Conservation (phyloP, 2,113 vertebrate genomes). For the Callithrix jacchus region DNA sequence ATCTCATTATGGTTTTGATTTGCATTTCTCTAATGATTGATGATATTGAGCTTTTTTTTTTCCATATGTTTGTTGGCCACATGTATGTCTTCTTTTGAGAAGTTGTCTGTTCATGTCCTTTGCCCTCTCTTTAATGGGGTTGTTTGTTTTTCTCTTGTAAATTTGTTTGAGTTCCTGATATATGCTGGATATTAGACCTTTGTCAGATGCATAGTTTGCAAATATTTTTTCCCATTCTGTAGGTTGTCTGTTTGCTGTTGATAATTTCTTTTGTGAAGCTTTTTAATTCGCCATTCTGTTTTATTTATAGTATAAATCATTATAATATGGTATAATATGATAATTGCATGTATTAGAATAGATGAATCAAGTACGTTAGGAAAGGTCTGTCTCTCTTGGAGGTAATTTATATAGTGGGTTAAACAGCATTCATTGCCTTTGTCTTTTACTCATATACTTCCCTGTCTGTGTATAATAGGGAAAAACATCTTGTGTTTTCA, state of each 20-base stretch:
- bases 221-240: too few relatives aligned
- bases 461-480: neutral
- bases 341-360: neutral
- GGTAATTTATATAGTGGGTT: neutral
- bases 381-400: neutral
- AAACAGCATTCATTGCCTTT: neutral
- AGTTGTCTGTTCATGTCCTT: too few relatives aligned
- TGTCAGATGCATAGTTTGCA: too few relatives aligned
- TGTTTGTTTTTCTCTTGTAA: too few relatives aligned
- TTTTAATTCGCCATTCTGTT: neutral
- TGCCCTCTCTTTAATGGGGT: too few relatives aligned
- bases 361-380: neutral
- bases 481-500: neutral
- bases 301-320: neutral
- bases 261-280: neutral
- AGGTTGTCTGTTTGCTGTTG: neutral
- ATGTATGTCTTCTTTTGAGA: too few relatives aligned
- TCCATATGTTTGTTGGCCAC: too few relatives aligned
- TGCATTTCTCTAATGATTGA: too few relatives aligned
- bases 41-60: too few relatives aligned
- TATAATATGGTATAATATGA: neutral
- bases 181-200: too few relatives aligned
- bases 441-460: neutral
- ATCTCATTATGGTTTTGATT: too few relatives aligned
- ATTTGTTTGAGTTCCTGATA: too few relatives aligned